Base-by-base conservation (phyloP, 1,140 invertebrate species). In the Zeugodacus cucurbitae region DNA sequence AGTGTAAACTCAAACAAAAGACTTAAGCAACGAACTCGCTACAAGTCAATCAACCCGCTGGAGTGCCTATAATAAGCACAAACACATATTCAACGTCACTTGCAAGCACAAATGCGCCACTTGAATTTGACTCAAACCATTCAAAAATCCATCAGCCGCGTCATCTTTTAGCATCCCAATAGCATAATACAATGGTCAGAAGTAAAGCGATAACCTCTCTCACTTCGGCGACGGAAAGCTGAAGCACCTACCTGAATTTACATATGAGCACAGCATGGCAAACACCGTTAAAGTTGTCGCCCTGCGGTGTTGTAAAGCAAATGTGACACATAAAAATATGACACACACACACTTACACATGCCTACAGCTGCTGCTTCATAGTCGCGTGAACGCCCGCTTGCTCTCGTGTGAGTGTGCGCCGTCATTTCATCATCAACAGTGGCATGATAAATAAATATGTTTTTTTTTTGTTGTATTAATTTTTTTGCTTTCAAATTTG, bases 1-100 rank as follows among this genome's bases (percentile, higher is more conserved):
- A 82, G 41, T n/a, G 74, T 7, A 54, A 82, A 82, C 29, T 82
- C 32, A 58, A 57, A 87, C 86, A 87, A 87, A 87, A 87, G 86
- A 87, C 86, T 87, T 87, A 87, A 37, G 86, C 54, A 59, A 87
- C 54, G 59, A 87, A 87, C 86, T 58, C 86, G 54, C 74, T 29
- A 48, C 8, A 82, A 82, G 74, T 82, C 74, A 82, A 54, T 54
- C 74, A 44, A 82, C 74, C 26, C 22, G 67, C 11, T 22, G 26
- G 44, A 26, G 41, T 82, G n/a, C 1, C 5, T n/a, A 78, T n/a
- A 78, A 41, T 5, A 22, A 41, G 37, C n/a, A 82, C 20, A 41
- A 1, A 82, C 41, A 41, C 14, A 54, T 14, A 54, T 3, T 54
- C 48, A 17, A 11, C 74, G 34, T 82, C 74, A 82, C 41, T 82